Evolutionary conservation across 2,797 vertebrate genomes (phyloP).

Genomic region (Potorous gilbertii): DNA sequence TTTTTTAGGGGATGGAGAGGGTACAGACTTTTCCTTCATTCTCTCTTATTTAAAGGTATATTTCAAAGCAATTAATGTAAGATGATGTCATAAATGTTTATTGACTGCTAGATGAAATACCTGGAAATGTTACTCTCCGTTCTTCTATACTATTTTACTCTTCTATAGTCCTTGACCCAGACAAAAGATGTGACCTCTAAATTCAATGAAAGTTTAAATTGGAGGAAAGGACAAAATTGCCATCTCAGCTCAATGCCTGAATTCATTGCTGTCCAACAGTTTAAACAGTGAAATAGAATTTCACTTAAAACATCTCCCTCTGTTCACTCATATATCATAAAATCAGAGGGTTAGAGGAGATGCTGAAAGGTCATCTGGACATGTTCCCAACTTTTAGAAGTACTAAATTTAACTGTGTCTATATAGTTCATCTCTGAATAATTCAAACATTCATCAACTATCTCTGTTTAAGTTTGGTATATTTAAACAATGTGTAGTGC

Average conservation of each 20-base stretch:
- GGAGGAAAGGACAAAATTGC: conserved; percentile 35
- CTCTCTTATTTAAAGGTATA: conserved; percentile 27
- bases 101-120: background rate
- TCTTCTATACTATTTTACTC: conserved; percentile 45
- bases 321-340: background rate
- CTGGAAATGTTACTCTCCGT: conserved; percentile 56
- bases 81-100: background rate
- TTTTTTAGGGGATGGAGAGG: background rate
- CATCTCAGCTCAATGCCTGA: conserved; percentile 61
- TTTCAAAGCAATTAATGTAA: conserved; percentile 46
- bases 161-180: conserved; percentile 73
- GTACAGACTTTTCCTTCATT: conserved; percentile 27
- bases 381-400: background rate
- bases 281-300: conserved; percentile 51
- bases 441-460: background rate
- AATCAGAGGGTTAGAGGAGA: background rate
- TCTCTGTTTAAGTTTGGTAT: background rate
- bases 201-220: conserved; percentile 60
- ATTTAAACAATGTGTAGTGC: background rate
- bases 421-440: background rate
- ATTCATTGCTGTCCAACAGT: conserved; percentile 48
- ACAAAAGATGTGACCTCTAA: conserved; percentile 75
- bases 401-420: background rate
- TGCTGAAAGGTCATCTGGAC: conserved; percentile 17
- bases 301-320: conserved; percentile 19